These are phyloP conservation scores for Acyrthosiphon pisum DNA, from an alignment of 1,140 invertebrate species.

Conservation along the genomic window DNA sequence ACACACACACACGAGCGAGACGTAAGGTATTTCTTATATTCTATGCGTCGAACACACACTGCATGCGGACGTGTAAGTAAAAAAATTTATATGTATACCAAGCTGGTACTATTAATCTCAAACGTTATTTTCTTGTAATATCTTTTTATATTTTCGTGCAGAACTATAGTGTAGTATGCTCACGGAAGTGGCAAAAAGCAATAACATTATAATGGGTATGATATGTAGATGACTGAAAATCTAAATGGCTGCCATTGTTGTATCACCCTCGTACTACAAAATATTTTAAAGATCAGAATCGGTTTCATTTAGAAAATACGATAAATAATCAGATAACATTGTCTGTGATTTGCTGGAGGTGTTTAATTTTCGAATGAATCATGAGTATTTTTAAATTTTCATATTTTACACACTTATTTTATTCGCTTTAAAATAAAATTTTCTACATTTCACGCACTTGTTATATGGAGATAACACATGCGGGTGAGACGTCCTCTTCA, in stretches of 20 bases:
- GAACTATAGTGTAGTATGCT: rapidly evolving
- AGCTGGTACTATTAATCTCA: too few species aligned
- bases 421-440: too few species aligned
- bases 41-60: neutral
- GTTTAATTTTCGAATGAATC: neutral
- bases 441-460: too few species aligned
- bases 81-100: neutral
- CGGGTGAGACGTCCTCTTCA: too few species aligned
- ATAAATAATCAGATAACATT: neutral
- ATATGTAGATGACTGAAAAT: too few species aligned
- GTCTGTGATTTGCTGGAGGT: neutral
- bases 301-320: neutral
- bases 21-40: neutral
- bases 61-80: neutral
- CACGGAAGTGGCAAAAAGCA: too few species aligned
- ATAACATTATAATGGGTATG: neutral
- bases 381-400: neutral
- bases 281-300: neutral
- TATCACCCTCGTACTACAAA: too few species aligned
- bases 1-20: neutral
- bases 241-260: too few species aligned
- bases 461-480: too few species aligned
- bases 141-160: neutral
- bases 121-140: neutral
- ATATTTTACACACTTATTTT: too few species aligned